phyloP scores from a whole-genome alignment of 2,888 invertebrate genomes.

The Eupithecia exiguata region DNA sequence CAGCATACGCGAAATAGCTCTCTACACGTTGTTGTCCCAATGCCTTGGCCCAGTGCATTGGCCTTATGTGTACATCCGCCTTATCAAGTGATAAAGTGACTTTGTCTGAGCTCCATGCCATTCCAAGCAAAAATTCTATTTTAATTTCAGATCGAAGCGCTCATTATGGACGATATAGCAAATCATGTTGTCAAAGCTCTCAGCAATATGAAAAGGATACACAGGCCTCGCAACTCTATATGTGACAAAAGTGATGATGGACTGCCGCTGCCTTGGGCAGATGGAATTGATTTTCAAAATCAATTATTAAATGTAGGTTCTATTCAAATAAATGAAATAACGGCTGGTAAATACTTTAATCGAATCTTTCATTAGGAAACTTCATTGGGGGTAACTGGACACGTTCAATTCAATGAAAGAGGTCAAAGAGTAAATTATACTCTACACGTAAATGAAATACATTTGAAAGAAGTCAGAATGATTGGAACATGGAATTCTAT shows the following conservation, averaged over 20 bases:
- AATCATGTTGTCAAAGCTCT: slow-evolving; percentile 68
- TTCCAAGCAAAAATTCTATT: no score
- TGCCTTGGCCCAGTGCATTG: neutral
- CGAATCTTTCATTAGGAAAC: slow-evolving; percentile 80
- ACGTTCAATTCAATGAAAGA: slow-evolving; percentile 86
- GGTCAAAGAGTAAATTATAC: slow-evolving; percentile 88
- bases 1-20: no score
- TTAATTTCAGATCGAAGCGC: slow-evolving; percentile 68
- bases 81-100: neutral
- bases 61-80: neutral
- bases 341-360: neutral
- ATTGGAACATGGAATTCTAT: slow-evolving; percentile 69
- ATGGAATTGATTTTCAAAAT: slow-evolving; percentile 66
- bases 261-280: slow-evolving; percentile 57
- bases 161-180: slow-evolving; percentile 73
- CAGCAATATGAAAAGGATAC: slow-evolving; percentile 47
- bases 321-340: neutral
- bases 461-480: slow-evolving; percentile 50
- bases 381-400: slow-evolving; percentile 87
- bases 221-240: slow-evolving; percentile 51
- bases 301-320: slow-evolving; percentile 64
- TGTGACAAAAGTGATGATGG: slow-evolving; percentile 54
- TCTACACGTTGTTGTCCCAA: no score
- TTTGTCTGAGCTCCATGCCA: neutral
- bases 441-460: slow-evolving; percentile 86